Evolutionary conservation across 37 sponge, comb jelly and placozoan genomes (phyloP).

Genomic region (Halisarca cf. caerulea): DNA sequence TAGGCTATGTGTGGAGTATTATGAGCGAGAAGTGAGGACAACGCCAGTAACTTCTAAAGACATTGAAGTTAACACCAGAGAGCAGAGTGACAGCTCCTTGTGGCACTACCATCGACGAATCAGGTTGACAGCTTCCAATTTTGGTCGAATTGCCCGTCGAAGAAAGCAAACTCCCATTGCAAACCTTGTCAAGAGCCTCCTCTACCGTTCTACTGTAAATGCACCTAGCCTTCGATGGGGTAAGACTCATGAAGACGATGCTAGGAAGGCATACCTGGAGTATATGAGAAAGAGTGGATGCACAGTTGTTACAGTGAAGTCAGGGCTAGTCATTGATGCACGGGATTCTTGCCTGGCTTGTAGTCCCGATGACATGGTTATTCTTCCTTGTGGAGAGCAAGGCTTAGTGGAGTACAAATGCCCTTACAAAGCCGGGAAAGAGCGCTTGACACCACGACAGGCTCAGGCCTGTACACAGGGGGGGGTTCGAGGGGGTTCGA

Average conservation of each 20-base stretch:
- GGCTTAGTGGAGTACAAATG: not conserved
- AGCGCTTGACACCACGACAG: no score
- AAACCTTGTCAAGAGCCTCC: not conserved
- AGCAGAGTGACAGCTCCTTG: not conserved
- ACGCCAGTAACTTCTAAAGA: not conserved
- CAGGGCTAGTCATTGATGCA: no score
- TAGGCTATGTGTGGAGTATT: conserved; percentile 21
- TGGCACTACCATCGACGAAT: not conserved
- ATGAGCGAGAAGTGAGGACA: not conserved
- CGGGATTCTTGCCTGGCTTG: no score
- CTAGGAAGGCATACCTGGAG: not conserved
- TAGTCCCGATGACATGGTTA: not conserved
- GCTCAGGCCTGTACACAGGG: no score
- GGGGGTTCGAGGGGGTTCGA: no score
- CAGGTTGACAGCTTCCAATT: conserved; percentile 20
- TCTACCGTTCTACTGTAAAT: not conserved
- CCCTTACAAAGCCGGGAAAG: no score
- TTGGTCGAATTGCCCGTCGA: conserved; percentile 33
- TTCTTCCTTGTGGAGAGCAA: not conserved
- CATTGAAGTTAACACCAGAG: not conserved
- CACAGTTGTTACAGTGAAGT: no score
- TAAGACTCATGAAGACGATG: not conserved
- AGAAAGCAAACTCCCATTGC: conserved; percentile 26
- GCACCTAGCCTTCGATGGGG: not conserved
- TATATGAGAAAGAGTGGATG: not conserved